Evolutionary conservation across 2,888 invertebrate species (phyloP).

Genomic region (Neocrepidodera transversa): DNA sequence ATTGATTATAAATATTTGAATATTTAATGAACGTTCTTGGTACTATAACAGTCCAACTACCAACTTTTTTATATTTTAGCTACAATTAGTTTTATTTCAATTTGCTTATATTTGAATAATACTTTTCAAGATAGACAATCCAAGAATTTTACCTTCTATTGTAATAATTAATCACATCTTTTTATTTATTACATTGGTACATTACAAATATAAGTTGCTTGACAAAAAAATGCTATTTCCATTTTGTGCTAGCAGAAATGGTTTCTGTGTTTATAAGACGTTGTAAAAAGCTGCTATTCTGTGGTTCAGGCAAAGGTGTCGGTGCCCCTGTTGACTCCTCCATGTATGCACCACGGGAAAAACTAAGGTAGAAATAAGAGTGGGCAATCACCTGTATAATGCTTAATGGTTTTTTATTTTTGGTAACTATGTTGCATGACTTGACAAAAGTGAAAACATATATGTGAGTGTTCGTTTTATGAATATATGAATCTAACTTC

Average conservation of each 20-base stretch:
- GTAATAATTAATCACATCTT: no score
- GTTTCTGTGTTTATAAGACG: constrained; percentile 54
- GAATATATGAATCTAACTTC: no score
- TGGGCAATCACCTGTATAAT: constrained; percentile 27
- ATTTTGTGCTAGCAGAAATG: constrained; percentile 51
- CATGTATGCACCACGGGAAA: constrained; percentile 54
- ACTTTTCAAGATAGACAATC: no score
- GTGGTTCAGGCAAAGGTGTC: constrained; percentile 59
- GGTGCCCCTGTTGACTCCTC: constrained; percentile 54
- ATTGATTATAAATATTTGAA: no score
- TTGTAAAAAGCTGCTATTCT: constrained; percentile 58
- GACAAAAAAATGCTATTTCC: constrained; percentile 17
- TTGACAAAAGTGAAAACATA: no score
- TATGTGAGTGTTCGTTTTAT: no score
- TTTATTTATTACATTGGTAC: neutral
- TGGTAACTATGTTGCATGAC: constrained; percentile 25
- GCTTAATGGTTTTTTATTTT: constrained; percentile 32
- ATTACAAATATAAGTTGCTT: neutral
- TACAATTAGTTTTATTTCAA: no score
- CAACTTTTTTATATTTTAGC: no score
- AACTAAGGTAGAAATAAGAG: constrained; percentile 55
- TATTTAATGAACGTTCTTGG: no score
- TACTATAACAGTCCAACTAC: no score
- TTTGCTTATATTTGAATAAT: no score
- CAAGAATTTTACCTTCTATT: no score